Percentiles rank a stretch among this genome's conserved stretches.
Conservation (phyloP, 2,888 invertebrate species). For the Leucoptera coffeella region DNA sequence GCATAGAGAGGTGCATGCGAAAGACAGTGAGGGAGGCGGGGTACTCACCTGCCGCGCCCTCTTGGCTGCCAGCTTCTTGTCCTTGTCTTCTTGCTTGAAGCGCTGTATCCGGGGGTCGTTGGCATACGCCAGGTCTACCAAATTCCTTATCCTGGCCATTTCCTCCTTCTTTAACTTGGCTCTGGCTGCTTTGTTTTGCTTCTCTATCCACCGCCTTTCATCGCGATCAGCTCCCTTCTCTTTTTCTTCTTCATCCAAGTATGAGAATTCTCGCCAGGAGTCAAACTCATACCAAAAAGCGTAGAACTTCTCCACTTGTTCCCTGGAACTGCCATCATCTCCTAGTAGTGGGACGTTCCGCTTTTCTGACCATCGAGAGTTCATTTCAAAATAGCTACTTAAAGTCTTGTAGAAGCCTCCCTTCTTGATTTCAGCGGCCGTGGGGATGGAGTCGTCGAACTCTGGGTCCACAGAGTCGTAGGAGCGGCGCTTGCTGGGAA, state of each 20-base stretch:
- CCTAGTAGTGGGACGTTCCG: conserved; percentile 80
- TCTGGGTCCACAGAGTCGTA: conserved; percentile 96
- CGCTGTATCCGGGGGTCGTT: conserved; percentile 89
- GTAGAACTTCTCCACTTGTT: conserved; percentile 89
- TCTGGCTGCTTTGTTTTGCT: conserved; percentile 90
- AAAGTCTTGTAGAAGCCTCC: conserved; percentile 67
- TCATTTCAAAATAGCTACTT: conserved; percentile 64
- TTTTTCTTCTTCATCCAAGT: conserved; percentile 97
- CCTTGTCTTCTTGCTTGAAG: conserved; percentile 91
- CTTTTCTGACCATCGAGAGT: conserved; percentile 88
- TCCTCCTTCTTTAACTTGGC: conserved; percentile 96
- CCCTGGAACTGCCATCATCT: conserved; percentile 67
- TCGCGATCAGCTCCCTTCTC: conserved; percentile 95
- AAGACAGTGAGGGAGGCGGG: too few relatives aligned
- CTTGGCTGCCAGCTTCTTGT: conserved; percentile 82
- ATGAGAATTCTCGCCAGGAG: conserved; percentile 98
- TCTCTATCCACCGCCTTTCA: conserved; percentile 96
- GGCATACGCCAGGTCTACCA: conserved; percentile 92
- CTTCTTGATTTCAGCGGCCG: conserved; percentile 66
- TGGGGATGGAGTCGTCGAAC: conserved; percentile 85
- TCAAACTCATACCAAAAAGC: conserved; percentile 98
- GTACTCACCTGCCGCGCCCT: conserved; percentile 71
- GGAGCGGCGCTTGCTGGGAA: conserved; percentile 72
- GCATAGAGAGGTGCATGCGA: too few relatives aligned
- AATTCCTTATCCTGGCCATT: conserved; percentile 79